phyloP scores from a whole-genome alignment of 2,113 vertebrate genomes.

The Tragelaphus buxtoni region DNA sequence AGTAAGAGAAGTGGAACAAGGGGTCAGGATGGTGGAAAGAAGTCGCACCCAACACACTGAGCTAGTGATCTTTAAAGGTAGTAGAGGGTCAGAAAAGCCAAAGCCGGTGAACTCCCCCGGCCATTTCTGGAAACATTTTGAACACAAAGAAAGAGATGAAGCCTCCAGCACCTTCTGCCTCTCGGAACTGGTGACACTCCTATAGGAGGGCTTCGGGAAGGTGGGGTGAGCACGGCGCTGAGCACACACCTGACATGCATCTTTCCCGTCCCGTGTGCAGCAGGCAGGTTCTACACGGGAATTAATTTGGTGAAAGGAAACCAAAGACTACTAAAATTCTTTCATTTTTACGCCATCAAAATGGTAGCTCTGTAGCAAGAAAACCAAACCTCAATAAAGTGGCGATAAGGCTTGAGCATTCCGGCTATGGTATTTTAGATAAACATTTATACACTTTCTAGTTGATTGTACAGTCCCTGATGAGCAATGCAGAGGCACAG shows the following conservation, averaged over 20 bases:
- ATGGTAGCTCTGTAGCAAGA: slow-evolving; percentile 66
- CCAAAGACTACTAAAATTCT: not conserved
- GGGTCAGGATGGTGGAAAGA: not conserved
- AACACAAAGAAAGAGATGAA: not conserved
- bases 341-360: slow-evolving; percentile 48
- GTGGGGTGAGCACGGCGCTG: not conserved
- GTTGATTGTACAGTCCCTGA: not conserved
- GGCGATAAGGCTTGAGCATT: slow-evolving; percentile 62
- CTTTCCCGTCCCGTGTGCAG: not conserved
- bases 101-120: not conserved
- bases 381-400: slow-evolving; percentile 58
- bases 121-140: not conserved
- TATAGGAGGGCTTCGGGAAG: not conserved
- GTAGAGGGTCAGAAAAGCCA: not conserved
- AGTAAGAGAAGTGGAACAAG: not conserved
- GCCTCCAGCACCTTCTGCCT: not conserved
- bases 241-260: not conserved
- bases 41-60: not conserved
- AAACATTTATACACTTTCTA: slow-evolving; percentile 54
- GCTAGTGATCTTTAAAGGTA: not conserved
- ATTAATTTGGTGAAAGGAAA: slow-evolving; percentile 25
- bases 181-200: not conserved
- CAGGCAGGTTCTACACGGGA: not conserved
- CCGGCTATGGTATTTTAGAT: slow-evolving; percentile 19
- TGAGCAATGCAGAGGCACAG: slow-evolving; percentile 7